phyloP scores from a whole-genome alignment of 2,888 invertebrate genomes.

The Ectemnius cavifrons region DNA sequence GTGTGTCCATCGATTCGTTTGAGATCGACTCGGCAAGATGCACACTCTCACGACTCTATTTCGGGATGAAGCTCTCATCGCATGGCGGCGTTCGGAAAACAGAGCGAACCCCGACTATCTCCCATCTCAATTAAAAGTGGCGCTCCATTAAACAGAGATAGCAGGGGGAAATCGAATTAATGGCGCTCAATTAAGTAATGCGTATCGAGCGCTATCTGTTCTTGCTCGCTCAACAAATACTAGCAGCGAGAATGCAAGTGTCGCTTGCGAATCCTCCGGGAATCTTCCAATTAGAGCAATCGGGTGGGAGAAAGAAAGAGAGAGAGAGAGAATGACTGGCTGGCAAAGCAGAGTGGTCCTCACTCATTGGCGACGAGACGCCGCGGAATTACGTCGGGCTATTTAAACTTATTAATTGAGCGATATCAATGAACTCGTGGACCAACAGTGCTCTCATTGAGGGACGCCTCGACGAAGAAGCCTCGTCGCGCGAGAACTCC shows the following conservation, averaged over 20 bases:
- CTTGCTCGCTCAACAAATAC: no score
- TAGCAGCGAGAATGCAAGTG: constrained; percentile 29
- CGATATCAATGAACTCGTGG: constrained; percentile 76
- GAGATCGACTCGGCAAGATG: no score
- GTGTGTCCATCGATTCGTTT: no score
- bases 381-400: constrained; percentile 68
- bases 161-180: background rate
- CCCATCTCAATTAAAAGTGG: no score
- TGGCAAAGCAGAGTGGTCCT: background rate
- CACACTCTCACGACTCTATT: constrained; percentile 12
- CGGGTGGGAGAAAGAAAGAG: constrained; percentile 26
- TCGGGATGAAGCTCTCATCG: constrained; percentile 20
- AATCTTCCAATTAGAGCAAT: constrained; percentile 53
- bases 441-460: constrained; percentile 76
- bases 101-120: no score
- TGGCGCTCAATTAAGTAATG: background rate
- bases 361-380: constrained; percentile 50
- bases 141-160: no score
- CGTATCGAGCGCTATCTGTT: no score
- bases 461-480: constrained; percentile 57
- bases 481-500: constrained; percentile 50
- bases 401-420: constrained; percentile 76
- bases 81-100: constrained; percentile 15
- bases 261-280: constrained; percentile 3
- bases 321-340: no score